Percentiles rank a stretch among this genome's conserved stretches.
phyloP scores from a whole-genome alignment of 1,140 invertebrate species.

The Manduca sexta region DNA sequence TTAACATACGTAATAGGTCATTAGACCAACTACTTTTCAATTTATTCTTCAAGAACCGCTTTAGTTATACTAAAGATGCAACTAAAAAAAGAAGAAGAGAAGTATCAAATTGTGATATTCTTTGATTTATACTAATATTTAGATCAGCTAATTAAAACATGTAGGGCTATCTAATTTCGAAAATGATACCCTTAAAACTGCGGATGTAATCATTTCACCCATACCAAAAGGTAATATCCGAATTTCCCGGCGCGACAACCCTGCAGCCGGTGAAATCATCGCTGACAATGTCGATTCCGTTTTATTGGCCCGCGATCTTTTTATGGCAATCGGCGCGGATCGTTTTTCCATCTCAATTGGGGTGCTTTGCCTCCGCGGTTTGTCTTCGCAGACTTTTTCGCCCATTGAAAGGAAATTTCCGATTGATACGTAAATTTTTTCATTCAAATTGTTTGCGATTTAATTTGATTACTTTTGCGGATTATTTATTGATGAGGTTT shows the following conservation, averaged over 20 bases:
- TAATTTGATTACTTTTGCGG: background rate
- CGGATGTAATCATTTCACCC: no score
- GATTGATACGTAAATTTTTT: background rate
- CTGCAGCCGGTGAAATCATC: slow-evolving; percentile 41
- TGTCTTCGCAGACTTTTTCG: slow-evolving; percentile 17
- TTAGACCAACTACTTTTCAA: no score
- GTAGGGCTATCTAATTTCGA: no score
- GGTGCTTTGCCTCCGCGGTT: slow-evolving; percentile 25
- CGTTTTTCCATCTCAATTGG: slow-evolving; percentile 54
- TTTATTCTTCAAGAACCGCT: no score
- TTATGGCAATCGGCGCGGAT: slow-evolving; percentile 59
- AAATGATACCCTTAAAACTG: no score
- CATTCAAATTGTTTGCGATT: background rate
- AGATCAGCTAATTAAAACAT: no score
- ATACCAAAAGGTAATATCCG: background rate
- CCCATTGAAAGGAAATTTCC: background rate
- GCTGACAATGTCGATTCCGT: slow-evolving; percentile 58
- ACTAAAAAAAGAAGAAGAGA: no score
- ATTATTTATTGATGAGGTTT: no score
- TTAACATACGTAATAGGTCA: no score
- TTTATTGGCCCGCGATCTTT: slow-evolving; percentile 65
- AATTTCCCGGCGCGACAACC: slow-evolving; percentile 10
- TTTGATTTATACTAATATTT: no score
- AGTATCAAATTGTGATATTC: no score
- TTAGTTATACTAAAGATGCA: no score